Evolutionary conservation across 2,113 vertebrate genomes (phyloP).

Genomic region (Muntiacus reevesi): DNA sequence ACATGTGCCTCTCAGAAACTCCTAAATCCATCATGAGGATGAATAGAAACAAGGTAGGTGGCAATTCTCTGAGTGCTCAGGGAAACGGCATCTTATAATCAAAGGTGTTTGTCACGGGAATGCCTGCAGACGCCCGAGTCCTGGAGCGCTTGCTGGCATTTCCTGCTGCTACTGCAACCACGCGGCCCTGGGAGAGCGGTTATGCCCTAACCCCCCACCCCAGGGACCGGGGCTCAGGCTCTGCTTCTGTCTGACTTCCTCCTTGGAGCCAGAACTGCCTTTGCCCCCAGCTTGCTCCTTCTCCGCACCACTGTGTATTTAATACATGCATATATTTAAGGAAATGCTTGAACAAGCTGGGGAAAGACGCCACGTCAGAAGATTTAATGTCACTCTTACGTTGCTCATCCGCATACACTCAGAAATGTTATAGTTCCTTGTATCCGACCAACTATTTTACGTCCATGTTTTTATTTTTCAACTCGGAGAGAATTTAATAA

Average conservation of each 20-base stretch:
- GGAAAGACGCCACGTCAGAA: not conserved
- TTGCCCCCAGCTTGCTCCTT: not conserved
- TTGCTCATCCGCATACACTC: fast-evolving
- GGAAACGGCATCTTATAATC: not conserved
- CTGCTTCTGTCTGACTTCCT: not conserved
- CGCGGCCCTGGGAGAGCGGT: fast-evolving
- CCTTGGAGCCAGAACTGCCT: not conserved
- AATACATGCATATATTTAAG: not conserved
- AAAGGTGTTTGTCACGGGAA: fast-evolving
- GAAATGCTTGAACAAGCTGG: not conserved
- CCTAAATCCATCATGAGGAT: not conserved
- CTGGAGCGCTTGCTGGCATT: fast-evolving
- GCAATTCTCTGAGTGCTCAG: not conserved
- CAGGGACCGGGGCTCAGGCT: not conserved
- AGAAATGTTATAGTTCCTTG: not conserved
- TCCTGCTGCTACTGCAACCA: not conserved
- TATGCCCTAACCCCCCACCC: not conserved
- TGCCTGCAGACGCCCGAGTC: fast-evolving
- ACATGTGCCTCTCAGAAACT: not conserved
- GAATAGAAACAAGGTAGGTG: not conserved
- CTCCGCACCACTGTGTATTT: not conserved
- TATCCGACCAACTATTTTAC: fast-evolving
- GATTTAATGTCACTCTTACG: fast-evolving
- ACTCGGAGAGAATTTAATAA: not conserved
- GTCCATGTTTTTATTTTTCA: not conserved